These are phyloP conservation scores for Stenurella melanura DNA, from an alignment of 2,888 invertebrate genomes.

Conservation along the genomic window DNA sequence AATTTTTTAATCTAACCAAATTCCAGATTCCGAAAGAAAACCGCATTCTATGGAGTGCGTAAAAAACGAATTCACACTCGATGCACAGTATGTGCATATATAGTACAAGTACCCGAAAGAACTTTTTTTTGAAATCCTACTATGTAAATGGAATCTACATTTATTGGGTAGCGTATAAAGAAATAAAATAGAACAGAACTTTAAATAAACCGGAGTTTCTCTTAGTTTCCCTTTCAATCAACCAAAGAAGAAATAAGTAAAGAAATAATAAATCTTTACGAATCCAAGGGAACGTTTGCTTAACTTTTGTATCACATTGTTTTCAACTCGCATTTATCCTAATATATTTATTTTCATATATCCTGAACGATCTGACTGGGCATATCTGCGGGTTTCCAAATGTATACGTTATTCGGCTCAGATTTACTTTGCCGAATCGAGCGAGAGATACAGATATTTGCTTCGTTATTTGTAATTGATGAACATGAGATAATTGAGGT, in stretches of 20 bases:
- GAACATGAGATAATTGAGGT: background rate
- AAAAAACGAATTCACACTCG: no score
- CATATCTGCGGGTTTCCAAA: background rate
- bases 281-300: background rate
- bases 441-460: background rate
- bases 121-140: no score
- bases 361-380: background rate
- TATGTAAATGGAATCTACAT: no score
- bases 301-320: background rate
- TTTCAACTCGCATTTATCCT: background rate
- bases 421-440: background rate
- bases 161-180: no score
- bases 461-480: background rate
- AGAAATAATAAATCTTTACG: background rate
- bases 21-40: no score
- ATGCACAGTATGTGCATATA: no score
- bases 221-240: background rate
- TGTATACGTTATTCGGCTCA: background rate
- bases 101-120: no score
- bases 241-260: background rate
- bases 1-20: no score
- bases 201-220: background rate
- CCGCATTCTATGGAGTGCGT: no score
- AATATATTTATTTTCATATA: background rate
- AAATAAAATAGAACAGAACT: background rate